Evolutionary conservation across 2,113 vertebrate species (phyloP), one percentile per base, ranked within the genome.

Genomic region (Rhinopomastus cyanomelas): DNA sequence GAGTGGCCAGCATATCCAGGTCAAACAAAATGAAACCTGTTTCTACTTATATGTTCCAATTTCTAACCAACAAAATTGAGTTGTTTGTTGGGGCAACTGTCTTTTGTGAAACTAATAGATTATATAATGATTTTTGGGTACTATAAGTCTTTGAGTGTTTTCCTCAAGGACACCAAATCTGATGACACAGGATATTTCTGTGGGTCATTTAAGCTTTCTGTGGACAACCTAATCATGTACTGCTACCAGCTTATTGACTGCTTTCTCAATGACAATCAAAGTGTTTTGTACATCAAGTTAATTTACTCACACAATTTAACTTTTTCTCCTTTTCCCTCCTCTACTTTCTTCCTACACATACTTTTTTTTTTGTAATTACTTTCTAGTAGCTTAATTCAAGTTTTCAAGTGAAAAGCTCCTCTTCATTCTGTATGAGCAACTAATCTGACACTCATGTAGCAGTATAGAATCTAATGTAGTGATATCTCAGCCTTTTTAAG

Each of bases 11-110:
- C 26, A 32, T 49, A 53, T 48, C n/a, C 32, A 69, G 16, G 10
- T 56, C 9, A 53, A 34, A 77, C 22, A 51, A 11, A 73, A 32
- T 64, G 76, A 77, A 86, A 85, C 5, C 1, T 42, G 5, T 55
- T 83, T 69, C 56, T 17, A 23, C 6, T 85, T 61, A n/a, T 1
- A 2, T 85, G n/a, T 94, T 90, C 12, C 12, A 18, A 6, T 60
- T 86, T 85, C 46, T 76, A 25, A 55, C 53, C 15, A 68, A 30
- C 6, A 16, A 66, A 74, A 65, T 65, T 5, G 7, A 52, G 8
- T 16, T 53, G 0, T 66, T 34, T 77, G 32, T 81, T 0, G 0
- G 9, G 19, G 8, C 27, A 71, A 6, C 64, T n/a, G 12, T 30
- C 53, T 64, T 57, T 59, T 55, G 26, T 73, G 21, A 68, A 89